Evolutionary conservation across 2,888 invertebrate species (phyloP).

Genomic region (Girardia tigrina): DNA sequence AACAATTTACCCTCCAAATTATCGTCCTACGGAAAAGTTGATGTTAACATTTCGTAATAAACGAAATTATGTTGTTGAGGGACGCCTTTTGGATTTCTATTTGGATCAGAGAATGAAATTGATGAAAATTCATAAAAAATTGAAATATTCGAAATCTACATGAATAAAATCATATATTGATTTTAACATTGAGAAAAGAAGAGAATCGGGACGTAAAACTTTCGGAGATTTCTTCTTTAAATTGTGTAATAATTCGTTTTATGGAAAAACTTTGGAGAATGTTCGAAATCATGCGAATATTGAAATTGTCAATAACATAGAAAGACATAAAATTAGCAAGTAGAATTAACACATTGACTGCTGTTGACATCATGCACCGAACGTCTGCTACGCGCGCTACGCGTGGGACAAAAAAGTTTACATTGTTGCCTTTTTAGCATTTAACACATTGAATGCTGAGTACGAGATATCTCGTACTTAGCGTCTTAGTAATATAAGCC

Average conservation of each 20-base stretch:
- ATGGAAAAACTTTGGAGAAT: constrained; percentile 51
- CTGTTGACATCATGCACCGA: too few species aligned
- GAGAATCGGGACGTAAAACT: constrained; percentile 41
- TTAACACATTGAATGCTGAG: too few species aligned
- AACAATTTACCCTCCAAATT: too few species aligned
- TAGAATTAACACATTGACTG: too few species aligned
- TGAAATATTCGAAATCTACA: constrained; percentile 41
- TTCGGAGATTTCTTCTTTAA: constrained; percentile 47
- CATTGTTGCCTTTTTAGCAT: too few species aligned
- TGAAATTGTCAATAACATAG: too few species aligned
- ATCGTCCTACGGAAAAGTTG: constrained; percentile 39
- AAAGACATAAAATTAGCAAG: too few species aligned
- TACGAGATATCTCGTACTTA: too few species aligned
- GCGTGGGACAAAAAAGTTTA: too few species aligned
- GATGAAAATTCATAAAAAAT: constrained; percentile 40
- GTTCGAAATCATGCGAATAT: too few species aligned
- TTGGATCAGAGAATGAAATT: constrained; percentile 39
- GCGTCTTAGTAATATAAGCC: too few species aligned
- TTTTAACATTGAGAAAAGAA: constrained; percentile 40
- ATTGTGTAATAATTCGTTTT: constrained; percentile 46
- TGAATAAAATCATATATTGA: constrained; percentile 46
- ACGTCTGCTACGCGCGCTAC: too few species aligned
- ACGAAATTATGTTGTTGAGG: constrained; percentile 43
- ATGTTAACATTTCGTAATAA: constrained; percentile 39
- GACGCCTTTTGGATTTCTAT: constrained; percentile 43